phyloP scores from a whole-genome alignment of 2,888 invertebrate genomes.

The Platycheirus rosarum region DNA sequence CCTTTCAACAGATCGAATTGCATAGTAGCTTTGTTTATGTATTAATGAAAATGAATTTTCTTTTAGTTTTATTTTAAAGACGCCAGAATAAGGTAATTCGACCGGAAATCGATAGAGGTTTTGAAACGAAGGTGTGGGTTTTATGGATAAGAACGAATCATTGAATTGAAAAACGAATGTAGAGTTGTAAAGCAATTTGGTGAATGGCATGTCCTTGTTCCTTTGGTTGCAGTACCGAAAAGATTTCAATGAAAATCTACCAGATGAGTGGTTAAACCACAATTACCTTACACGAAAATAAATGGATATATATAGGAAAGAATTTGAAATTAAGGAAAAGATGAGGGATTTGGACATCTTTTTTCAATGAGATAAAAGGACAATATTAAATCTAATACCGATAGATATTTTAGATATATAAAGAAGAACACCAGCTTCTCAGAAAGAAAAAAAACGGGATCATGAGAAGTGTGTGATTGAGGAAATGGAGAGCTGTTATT shows the following conservation, averaged over 20 bases:
- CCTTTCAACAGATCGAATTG: not conserved
- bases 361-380: too few relatives aligned
- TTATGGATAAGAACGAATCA: not conserved
- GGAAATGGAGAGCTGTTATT: too few relatives aligned
- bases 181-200: conserved; percentile 6
- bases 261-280: conserved; percentile 32
- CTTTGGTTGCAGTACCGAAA: not conserved
- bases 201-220: conserved; percentile 15
- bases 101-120: not conserved
- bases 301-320: not conserved
- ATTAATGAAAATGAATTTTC: not conserved
- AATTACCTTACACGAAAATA: not conserved
- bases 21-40: not conserved
- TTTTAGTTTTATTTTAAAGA: too few relatives aligned
- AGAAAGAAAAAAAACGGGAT: too few relatives aligned
- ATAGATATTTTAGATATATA: too few relatives aligned
- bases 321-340: too few relatives aligned
- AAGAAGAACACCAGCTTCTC: too few relatives aligned
- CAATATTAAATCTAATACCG: too few relatives aligned
- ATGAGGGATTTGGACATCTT: too few relatives aligned
- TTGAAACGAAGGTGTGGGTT: not conserved
- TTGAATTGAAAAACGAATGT: not conserved
- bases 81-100: too few relatives aligned
- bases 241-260: conserved; percentile 11
- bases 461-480: too few relatives aligned